Evolutionary conservation across 2,888 invertebrate genomes (phyloP).

Genomic region (Ctenicera cuprea): DNA sequence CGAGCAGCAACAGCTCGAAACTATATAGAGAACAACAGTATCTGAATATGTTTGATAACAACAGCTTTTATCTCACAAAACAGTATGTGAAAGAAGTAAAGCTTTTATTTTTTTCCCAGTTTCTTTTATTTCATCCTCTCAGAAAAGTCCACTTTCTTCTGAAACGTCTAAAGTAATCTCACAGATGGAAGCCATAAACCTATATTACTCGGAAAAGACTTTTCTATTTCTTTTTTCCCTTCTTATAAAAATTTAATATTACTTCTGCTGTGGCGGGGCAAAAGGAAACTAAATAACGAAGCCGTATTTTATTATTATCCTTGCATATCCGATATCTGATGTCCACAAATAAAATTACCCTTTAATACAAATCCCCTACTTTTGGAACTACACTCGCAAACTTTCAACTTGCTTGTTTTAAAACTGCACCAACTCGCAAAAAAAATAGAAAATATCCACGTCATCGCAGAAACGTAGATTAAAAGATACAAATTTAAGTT

Average conservation of each 20-base stretch:
- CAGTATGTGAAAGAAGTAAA: slow-evolving; percentile 66
- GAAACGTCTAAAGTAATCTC: slow-evolving; percentile 73
- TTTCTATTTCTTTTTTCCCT: slow-evolving; percentile 72
- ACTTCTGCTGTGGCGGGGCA: slow-evolving; percentile 66
- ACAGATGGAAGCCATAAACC: slow-evolving; percentile 74
- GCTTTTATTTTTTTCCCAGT: slow-evolving; percentile 66
- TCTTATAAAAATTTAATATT: slow-evolving; percentile 74
- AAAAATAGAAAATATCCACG: not conserved
- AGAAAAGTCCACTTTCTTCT: slow-evolving; percentile 72
- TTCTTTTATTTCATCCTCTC: slow-evolving; percentile 66
- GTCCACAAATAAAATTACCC: slow-evolving; percentile 51
- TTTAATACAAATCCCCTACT: slow-evolving; percentile 29
- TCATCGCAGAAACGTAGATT: not conserved
- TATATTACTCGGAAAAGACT: slow-evolving; percentile 73
- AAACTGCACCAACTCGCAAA: not conserved
- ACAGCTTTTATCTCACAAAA: slow-evolving; percentile 67
- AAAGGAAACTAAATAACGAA: slow-evolving; percentile 59
- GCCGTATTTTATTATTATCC: slow-evolving; percentile 61
- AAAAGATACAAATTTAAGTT: not conserved
- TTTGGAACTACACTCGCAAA: slow-evolving; percentile 19
- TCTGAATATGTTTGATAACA: slow-evolving; percentile 68
- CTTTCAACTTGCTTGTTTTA: slow-evolving; percentile 17
- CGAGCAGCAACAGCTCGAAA: slow-evolving; percentile 49
- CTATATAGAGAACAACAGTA: slow-evolving; percentile 53
- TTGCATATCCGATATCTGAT: slow-evolving; percentile 53